Evolutionary conservation across 53 echinoderm and acorn worm species (phyloP).

Genomic region (Temnopleurus reevesii): DNA sequence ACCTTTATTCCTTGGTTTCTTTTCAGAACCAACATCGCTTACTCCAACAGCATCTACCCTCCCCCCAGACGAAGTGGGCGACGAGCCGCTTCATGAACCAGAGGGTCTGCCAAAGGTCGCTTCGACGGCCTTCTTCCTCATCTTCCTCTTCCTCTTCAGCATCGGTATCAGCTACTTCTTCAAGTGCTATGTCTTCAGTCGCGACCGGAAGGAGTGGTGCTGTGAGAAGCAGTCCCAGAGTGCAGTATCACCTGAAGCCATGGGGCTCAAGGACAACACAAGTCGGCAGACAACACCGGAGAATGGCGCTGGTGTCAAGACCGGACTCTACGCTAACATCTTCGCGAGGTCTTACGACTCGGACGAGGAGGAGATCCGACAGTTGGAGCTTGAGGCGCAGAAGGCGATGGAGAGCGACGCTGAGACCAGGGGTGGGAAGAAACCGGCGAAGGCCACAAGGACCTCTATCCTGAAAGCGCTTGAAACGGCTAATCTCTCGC

Average conservation of each 20-base stretch:
- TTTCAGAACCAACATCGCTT: constrained; percentile 1
- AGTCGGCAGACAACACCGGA: not conserved
- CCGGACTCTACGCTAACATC: constrained; percentile 46
- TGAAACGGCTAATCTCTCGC: not conserved
- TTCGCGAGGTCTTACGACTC: constrained; percentile 38
- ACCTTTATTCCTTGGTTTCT: not conserved
- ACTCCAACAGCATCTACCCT: not conserved
- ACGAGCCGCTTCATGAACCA: not conserved
- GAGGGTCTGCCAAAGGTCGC: constrained; percentile 47
- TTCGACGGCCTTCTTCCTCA: constrained; percentile 48
- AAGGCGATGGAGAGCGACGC: not conserved
- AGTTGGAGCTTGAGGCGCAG: constrained; percentile 20
- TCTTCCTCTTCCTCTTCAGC: constrained; percentile 53
- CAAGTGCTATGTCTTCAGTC: constrained; percentile 20
- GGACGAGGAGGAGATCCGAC: constrained; percentile 52
- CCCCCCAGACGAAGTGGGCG: not conserved
- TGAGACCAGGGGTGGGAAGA: not conserved
- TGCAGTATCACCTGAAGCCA: constrained; percentile 23
- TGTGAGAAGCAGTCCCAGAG: not conserved
- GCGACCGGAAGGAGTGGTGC: constrained; percentile 28
- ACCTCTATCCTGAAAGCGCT: constrained; percentile 20
- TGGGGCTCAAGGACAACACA: constrained; percentile 11
- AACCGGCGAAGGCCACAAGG: not conserved
- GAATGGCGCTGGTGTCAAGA: not conserved
- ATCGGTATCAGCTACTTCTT: constrained; percentile 42